Conservation (phyloP, 2,113 vertebrate genomes). For the Excalfactoria chinensis region DNA sequence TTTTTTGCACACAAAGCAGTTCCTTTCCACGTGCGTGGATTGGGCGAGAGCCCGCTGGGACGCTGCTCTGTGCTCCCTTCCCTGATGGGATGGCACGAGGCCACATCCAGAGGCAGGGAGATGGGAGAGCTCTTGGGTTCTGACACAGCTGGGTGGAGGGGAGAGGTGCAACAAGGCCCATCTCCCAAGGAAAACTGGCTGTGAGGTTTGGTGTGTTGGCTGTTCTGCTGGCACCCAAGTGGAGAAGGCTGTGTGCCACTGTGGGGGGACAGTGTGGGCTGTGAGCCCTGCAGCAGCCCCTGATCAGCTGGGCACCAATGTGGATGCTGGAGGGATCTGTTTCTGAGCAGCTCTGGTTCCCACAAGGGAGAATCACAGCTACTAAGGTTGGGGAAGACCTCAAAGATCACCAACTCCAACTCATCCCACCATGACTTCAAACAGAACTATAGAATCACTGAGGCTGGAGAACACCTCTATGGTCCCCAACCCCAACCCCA, state of each 20-base stretch:
- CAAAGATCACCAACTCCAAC: no score
- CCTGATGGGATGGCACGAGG: background rate
- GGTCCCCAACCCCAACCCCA: no score
- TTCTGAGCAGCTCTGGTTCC: background rate
- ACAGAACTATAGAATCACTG: no score
- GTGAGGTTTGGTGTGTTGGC: background rate
- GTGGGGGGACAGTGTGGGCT: fast-evolving
- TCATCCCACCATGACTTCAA: no score
- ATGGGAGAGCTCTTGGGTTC: background rate
- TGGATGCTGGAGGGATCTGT: fast-evolving
- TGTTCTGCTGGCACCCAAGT: background rate
- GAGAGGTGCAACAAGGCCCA: background rate
- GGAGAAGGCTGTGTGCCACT: fast-evolving
- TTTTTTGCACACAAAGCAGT: slow-evolving; percentile 16
- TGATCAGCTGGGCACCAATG: fast-evolving
- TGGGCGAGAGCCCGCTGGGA: background rate
- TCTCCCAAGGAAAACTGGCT: background rate
- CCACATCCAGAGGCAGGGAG: fast-evolving
- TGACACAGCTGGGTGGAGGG: background rate
- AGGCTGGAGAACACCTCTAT: no score
- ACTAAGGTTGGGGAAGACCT: background rate
- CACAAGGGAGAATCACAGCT: background rate
- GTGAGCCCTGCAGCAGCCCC: fast-evolving
- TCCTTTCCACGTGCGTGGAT: slow-evolving; percentile 9
- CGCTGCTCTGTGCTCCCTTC: background rate